A percentile compares a stretch with the other conserved stretches of the same genome.
phyloP scores from a whole-genome alignment of 2,888 invertebrate species.

The Cenopis cana region DNA sequence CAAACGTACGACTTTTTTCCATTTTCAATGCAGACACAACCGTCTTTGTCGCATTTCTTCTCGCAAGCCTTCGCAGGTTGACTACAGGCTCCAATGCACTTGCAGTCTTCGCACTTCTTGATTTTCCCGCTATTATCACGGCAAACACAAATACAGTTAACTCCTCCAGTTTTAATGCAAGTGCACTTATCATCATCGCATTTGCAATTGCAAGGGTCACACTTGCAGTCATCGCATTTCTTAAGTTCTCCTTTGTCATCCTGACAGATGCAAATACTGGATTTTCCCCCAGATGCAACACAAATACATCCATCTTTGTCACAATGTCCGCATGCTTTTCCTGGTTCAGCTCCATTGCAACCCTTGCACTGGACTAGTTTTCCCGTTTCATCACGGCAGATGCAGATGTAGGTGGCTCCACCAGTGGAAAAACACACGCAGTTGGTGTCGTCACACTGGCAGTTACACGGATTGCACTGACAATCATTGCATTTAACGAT shows the following conservation, averaged over 20 bases:
- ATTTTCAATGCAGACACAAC: slow-evolving; percentile 54
- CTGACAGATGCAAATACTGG: slow-evolving; percentile 54
- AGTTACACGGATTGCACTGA: slow-evolving; percentile 48
- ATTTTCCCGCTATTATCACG: slow-evolving; percentile 44
- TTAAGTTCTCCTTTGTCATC: slow-evolving; percentile 48
- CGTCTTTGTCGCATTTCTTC: slow-evolving; percentile 52
- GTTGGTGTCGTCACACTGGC: slow-evolving; percentile 52
- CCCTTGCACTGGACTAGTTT: slow-evolving; percentile 51
- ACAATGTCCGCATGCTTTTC: slow-evolving; percentile 49
- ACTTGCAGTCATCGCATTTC: slow-evolving; percentile 50
- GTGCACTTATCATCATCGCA: slow-evolving; percentile 49
- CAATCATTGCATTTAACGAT: slow-evolving; percentile 49
- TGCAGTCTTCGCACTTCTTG: slow-evolving; percentile 49
- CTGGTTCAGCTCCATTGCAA: slow-evolving; percentile 26
- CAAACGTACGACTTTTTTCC: slow-evolving; percentile 55
- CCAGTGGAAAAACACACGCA: slow-evolving; percentile 55
- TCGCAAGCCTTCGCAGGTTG: too few relatives aligned
- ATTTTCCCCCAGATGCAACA: slow-evolving; percentile 51
- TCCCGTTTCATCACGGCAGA: slow-evolving; percentile 47
- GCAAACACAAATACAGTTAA: slow-evolving; percentile 53
- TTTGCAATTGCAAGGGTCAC: slow-evolving; percentile 48
- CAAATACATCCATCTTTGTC: slow-evolving; percentile 55
- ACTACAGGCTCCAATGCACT: too few relatives aligned
- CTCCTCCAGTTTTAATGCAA: slow-evolving; percentile 57
- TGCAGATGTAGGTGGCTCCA: slow-evolving; percentile 53